phyloP scores from a whole-genome alignment of 2,888 invertebrate genomes.

The Agonum fuliginosum region DNA sequence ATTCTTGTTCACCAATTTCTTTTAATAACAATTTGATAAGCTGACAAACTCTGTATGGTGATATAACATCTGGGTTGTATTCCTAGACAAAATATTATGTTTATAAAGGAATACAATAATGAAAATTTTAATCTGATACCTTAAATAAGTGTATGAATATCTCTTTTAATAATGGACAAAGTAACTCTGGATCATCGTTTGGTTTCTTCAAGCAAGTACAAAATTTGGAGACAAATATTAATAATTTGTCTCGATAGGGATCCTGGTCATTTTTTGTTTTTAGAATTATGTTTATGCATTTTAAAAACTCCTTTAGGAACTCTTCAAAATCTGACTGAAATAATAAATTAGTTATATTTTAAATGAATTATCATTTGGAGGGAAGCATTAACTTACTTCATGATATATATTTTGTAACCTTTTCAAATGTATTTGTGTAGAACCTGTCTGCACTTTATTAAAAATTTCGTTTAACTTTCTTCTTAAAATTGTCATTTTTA shows the following conservation, averaged over 20 bases:
- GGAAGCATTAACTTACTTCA: constrained; percentile 32
- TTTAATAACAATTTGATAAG: constrained; percentile 50
- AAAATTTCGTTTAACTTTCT: constrained; percentile 28
- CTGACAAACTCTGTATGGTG: constrained; percentile 32
- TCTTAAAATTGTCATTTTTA: constrained; percentile 7
- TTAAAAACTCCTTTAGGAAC: constrained; percentile 35
- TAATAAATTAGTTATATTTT: background rate
- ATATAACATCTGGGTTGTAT: background rate
- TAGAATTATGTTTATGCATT: constrained; percentile 14
- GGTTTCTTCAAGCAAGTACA: constrained; percentile 30
- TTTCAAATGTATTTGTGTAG: constrained; percentile 1
- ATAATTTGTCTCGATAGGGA: constrained; percentile 7
- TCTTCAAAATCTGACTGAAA: constrained; percentile 45
- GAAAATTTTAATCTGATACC: background rate
- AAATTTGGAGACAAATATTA: constrained; percentile 46
- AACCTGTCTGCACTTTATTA: background rate
- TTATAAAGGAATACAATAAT: too few relatives aligned
- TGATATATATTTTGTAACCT: constrained; percentile 34
- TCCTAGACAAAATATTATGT: too few relatives aligned
- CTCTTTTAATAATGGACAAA: constrained; percentile 38
- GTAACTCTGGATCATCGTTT: background rate
- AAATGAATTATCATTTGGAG: background rate
- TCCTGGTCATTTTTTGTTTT: constrained; percentile 19
- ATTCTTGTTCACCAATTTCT: constrained; percentile 37
- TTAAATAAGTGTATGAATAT: constrained; percentile 37